Evolutionary conservation across 2,113 vertebrate genomes (phyloP).

Genomic region (Rhinopomastus cyanomelas): DNA sequence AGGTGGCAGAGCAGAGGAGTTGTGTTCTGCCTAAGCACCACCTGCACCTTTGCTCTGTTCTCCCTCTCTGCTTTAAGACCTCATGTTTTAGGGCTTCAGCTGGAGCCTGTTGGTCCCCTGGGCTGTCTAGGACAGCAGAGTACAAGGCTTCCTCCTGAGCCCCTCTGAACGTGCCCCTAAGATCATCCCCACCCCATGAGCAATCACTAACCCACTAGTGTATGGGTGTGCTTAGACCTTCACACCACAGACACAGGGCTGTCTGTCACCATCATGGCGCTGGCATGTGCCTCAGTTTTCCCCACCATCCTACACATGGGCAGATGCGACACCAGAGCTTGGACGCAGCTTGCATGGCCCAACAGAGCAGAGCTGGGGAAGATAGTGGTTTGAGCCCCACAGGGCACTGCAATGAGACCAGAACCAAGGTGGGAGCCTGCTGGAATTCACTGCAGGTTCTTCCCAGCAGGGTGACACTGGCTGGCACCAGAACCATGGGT

Average conservation of each 20-base stretch:
- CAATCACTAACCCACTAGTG: not conserved
- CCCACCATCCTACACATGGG: not conserved
- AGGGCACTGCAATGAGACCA: not conserved
- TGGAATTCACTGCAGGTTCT: not conserved
- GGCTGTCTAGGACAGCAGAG: not conserved
- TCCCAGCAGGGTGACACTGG: not conserved
- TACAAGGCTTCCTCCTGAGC: not conserved
- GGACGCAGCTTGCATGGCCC: not conserved
- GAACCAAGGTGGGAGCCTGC: not conserved
- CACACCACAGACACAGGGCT: not conserved
- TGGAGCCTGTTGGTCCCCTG: not conserved
- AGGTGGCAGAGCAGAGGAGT: not conserved
- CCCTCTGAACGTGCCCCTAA: rapidly evolving
- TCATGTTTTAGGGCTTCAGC: not conserved
- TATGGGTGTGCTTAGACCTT: not conserved
- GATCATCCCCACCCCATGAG: not conserved
- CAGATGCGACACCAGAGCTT: not conserved
- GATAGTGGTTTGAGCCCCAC: not conserved
- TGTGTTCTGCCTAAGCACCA: not conserved
- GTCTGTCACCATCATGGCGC: too few relatives aligned
- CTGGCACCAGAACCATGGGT: rapidly evolving
- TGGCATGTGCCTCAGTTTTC: not conserved
- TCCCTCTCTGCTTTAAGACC: not conserved
- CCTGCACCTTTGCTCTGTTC: not conserved
- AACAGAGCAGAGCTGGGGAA: not conserved